Conservation (phyloP, 2,113 vertebrate genomes). For the Campylorhamphus procurvoides region DNA sequence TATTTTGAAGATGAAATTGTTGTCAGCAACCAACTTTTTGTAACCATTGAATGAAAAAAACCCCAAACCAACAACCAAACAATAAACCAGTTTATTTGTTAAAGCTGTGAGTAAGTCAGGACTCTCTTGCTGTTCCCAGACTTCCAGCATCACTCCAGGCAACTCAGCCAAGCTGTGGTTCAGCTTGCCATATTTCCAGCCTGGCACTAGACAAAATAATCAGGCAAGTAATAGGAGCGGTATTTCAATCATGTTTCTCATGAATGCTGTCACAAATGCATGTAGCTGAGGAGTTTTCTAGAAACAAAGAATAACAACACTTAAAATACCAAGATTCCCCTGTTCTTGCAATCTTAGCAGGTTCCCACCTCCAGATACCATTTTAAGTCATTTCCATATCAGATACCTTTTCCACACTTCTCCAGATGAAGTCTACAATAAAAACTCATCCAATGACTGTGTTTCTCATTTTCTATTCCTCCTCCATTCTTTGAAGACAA, state of each 20-base stretch:
- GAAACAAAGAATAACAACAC: not conserved
- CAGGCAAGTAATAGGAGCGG: not conserved
- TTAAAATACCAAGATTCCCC: not conserved
- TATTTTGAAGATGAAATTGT: not conserved
- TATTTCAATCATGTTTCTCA: not conserved
- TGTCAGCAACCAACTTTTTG: not conserved
- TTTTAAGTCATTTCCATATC: not conserved
- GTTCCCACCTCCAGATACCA: not conserved
- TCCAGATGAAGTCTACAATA: not conserved
- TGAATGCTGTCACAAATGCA: not conserved
- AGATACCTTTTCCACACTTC: not conserved
- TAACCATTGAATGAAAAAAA: not conserved
- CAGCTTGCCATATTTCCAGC: not conserved
- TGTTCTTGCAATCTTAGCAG: not conserved
- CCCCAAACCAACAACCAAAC: not conserved
- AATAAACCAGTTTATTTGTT: not conserved
- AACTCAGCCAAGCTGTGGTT: not conserved
- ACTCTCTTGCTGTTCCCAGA: not conserved
- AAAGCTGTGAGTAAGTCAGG: not conserved
- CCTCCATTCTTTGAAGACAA: not conserved
- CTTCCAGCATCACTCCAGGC: not conserved
- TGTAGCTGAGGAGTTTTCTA: not conserved
- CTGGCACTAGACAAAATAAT: not conserved
- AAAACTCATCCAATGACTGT: not conserved
- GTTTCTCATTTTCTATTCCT: constrained; percentile 6